phyloP scores from a whole-genome alignment of 2,113 vertebrate species.

The Protobothrops flavoviridis region DNA sequence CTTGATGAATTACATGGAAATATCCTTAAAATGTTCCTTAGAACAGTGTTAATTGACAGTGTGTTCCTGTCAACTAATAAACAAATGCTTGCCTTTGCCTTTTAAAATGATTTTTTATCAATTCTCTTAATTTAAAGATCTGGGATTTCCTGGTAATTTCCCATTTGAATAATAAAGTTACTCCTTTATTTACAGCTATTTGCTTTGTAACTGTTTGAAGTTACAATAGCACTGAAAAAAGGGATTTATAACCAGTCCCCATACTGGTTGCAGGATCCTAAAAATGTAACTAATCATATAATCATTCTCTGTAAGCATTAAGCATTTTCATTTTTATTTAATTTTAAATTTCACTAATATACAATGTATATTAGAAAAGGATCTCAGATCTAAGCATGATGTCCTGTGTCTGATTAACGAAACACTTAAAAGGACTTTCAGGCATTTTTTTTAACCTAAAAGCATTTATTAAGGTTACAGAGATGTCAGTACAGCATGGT shows the following conservation, averaged over 20 bases:
- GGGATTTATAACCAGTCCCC: not conserved
- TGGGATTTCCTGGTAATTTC: not conserved
- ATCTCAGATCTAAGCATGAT: too few species aligned
- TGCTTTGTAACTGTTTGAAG: not conserved
- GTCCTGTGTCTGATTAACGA: too few species aligned
- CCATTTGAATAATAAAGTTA: not conserved
- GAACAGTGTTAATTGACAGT: not conserved
- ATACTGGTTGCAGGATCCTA: not conserved
- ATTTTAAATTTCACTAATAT: not conserved
- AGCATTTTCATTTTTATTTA: not conserved
- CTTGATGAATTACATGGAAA: not conserved
- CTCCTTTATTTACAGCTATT: not conserved
- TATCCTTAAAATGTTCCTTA: not conserved
- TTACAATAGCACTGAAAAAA: not conserved
- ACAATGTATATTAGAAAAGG: not conserved
- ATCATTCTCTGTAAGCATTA: not conserved
- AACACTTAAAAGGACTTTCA: too few species aligned
- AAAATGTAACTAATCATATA: not conserved
- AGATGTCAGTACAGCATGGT: too few species aligned
- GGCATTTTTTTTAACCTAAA: too few species aligned
- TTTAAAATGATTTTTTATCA: not conserved
- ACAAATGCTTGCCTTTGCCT: not conserved
- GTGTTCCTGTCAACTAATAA: not conserved
- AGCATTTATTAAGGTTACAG: too few species aligned
- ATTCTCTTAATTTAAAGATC: not conserved